Base-by-base conservation (phyloP, 2,797 vertebrate species). In the Myotis myotis region DNA sequence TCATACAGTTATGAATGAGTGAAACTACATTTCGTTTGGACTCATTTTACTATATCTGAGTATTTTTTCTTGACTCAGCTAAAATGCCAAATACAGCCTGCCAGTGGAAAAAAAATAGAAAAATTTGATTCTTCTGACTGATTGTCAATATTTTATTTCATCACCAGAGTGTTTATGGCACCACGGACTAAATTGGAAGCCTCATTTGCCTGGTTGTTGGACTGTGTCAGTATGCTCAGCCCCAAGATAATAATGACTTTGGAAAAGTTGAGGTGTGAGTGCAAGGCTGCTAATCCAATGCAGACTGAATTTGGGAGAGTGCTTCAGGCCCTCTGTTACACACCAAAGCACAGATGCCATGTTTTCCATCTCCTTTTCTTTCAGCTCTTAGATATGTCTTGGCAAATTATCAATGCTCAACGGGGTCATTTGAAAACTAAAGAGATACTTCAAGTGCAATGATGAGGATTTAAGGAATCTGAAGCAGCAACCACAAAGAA, bases 401-500 rank as follows among this genome's bases (percentile, higher is more conserved):
- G 30, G 85, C 47, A 88, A 88, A 85, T 60, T 47, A 38, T 93
- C 68, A 71, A 6, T 30, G 36, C 57, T 96, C 81, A 71, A 90
- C 78, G 84, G 78, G 57, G 92, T 36, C 60, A 38, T 92, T 95
- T 91, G 85, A 72, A 89, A 94, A 71, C 41, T 44, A 13, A 92
- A 92, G 49, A 6, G 72, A 78, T 5, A 16, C 55, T 71, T 90
- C 53, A 91, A 93, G 64, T n/a, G 38, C 47, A 91, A 49, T 79
- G 71, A 41, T 9, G 64, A 87, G 53, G 62, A 83, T 88, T 93
- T 87, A 57, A 66, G 47, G 64, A 95, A 96, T 90, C 68, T 71
- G 44, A 96, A 92, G 41, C 38, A 89, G 57, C 89, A 84, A 33
- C 55, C 74, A 92, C 91, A 96, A 88, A 93, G 90, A 81, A 82